phyloP scores from a whole-genome alignment of 2,797 vertebrate genomes.

The Triplophysa yarkandensis region DNA sequence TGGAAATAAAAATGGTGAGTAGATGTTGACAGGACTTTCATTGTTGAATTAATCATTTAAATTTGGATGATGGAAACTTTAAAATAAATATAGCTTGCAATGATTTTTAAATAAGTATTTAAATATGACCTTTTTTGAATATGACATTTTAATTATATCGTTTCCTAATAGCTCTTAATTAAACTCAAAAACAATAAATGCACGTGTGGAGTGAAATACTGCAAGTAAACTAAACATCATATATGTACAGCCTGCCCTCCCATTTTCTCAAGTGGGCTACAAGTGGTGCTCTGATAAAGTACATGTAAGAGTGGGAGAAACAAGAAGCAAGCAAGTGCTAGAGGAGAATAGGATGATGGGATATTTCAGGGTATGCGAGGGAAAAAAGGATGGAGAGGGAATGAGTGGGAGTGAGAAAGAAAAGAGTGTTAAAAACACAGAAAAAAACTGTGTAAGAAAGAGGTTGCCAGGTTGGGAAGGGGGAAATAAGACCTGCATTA shows the following conservation, averaged over 20 bases:
- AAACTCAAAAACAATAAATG: too few species aligned
- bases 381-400: slow-evolving; percentile 34
- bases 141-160: too few species aligned
- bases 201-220: too few species aligned
- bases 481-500: slow-evolving; percentile 17
- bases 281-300: slow-evolving; percentile 52
- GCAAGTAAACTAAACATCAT: slow-evolving; percentile 80
- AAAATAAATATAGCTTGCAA: too few species aligned
- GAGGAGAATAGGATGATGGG: slow-evolving; percentile 23
- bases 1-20: too few species aligned
- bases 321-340: slow-evolving; percentile 2
- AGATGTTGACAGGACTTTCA: too few species aligned
- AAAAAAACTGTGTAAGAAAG: not conserved
- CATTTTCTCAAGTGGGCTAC: slow-evolving; percentile 74
- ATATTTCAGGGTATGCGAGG: slow-evolving; percentile 26
- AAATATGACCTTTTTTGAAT: too few species aligned
- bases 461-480: slow-evolving; percentile 16
- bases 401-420: slow-evolving; percentile 19
- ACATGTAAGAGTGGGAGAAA: slow-evolving; percentile 50
- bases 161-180: too few species aligned
- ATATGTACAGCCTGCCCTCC: slow-evolving; percentile 76
- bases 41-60: too few species aligned
- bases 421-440: slow-evolving; percentile 13
- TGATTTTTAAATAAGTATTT: too few species aligned
- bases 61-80: too few species aligned